Percentiles rank a stretch among this genome's conserved stretches.
Evolutionary conservation across 2,113 vertebrate species (phyloP).

Genomic region (Eurypyga helias): DNA sequence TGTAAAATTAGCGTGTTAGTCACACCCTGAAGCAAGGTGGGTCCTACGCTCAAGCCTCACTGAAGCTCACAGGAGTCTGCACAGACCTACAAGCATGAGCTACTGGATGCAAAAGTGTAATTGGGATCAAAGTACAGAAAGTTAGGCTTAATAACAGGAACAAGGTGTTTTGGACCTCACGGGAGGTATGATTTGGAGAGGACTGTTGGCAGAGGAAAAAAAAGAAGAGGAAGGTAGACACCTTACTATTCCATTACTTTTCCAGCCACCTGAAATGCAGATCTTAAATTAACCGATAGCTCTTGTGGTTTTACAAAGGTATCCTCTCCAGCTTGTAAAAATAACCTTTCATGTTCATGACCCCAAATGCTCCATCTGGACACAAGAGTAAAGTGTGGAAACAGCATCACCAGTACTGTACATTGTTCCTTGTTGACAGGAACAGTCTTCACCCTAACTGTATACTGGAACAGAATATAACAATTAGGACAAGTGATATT

Average conservation of each 20-base stretch:
- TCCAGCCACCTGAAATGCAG: neutral
- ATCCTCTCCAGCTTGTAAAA: neutral
- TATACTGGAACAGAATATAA: neutral
- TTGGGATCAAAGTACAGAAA: neutral
- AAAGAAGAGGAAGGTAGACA: neutral
- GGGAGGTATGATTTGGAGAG: neutral
- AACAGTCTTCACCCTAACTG: neutral
- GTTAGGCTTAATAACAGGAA: neutral
- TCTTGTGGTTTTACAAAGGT: neutral
- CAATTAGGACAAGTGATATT: neutral
- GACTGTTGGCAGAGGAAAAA: neutral
- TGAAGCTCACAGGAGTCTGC: neutral
- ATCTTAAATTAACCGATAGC: neutral
- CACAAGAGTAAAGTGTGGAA: neutral
- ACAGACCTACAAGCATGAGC: neutral
- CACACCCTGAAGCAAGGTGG: neutral
- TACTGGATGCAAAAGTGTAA: neutral
- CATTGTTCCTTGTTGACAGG: neutral
- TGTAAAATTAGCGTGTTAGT: neutral
- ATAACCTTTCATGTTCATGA: neutral
- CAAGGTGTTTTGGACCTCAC: neutral
- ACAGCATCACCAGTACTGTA: neutral
- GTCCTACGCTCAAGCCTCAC: neutral
- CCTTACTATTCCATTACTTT: neutral
- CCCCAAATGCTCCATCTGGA: neutral